These are phyloP conservation scores for Saccostrea glomerata DNA, from an alignment of 1,140 invertebrate genomes.

Conservation along the genomic window DNA sequence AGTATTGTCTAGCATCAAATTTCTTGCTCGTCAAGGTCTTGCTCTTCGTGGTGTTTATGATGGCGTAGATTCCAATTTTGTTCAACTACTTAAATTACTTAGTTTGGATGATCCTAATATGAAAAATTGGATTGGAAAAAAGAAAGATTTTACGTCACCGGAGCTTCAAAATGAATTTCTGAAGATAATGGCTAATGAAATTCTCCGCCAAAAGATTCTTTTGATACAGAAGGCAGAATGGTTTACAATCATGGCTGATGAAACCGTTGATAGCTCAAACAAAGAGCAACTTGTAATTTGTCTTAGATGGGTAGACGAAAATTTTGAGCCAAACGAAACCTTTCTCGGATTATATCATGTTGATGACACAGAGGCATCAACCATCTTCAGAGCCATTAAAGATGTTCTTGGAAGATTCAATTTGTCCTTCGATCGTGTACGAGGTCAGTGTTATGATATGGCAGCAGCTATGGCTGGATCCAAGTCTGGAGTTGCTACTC, in stretches of 20 bases:
- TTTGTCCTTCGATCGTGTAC: background rate
- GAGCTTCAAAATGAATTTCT: background rate
- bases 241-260: background rate
- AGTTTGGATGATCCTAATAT: background rate
- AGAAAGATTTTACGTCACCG: background rate
- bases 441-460: background rate
- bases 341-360: background rate
- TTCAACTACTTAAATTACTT: too few relatives aligned
- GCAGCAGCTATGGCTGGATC: background rate
- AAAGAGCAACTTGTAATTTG: background rate
- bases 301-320: background rate
- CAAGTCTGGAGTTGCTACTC: background rate
- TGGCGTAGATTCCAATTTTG: too few relatives aligned
- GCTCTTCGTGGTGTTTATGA: too few relatives aligned
- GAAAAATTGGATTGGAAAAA: background rate
- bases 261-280: background rate
- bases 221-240: too few relatives aligned
- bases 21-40: too few relatives aligned
- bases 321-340: background rate
- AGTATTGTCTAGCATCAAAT: too few relatives aligned
- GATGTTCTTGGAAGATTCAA: background rate
- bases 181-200: too few relatives aligned
- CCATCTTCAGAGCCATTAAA: background rate
- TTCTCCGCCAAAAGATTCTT: background rate
- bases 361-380: background rate